A percentile compares a stretch with the other conserved stretches of the same genome.
Conservation (phyloP, 2,797 vertebrate species). For the Diceros bicornis region DNA sequence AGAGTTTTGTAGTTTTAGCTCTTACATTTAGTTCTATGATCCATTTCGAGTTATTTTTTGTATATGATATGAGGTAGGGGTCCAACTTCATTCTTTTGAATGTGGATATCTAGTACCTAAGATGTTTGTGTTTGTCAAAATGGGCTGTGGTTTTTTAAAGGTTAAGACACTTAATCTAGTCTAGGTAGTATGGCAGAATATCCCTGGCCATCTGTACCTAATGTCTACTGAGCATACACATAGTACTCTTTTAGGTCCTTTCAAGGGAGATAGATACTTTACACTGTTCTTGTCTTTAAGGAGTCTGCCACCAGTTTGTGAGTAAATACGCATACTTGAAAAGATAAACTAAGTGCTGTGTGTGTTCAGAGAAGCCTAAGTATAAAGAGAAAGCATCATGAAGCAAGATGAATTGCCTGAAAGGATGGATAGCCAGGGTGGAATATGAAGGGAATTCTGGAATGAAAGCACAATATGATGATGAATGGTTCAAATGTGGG, state of each 20-base stretch:
- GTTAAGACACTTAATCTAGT: background rate
- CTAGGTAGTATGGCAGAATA: background rate
- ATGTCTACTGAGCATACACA: background rate
- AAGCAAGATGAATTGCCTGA: background rate
- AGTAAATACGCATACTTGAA: background rate
- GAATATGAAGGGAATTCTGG: background rate
- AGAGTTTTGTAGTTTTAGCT: slow-evolving; percentile 34
- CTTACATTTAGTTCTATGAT: slow-evolving; percentile 29
- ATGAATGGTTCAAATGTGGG: background rate
- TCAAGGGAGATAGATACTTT: background rate
- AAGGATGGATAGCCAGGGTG: background rate
- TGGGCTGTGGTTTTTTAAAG: slow-evolving; percentile 3
- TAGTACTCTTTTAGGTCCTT: background rate
- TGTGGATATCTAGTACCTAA: background rate
- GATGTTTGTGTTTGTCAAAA: slow-evolving; percentile 33
- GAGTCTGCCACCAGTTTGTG: background rate
- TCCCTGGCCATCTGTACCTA: background rate
- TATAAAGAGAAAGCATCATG: background rate
- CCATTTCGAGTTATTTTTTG: background rate
- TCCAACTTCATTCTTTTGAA: slow-evolving; percentile 2
- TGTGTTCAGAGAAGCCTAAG: background rate
- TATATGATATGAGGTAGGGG: background rate
- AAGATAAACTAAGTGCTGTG: background rate
- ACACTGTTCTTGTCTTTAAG: background rate
- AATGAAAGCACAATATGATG: background rate